A percentile compares a stretch with the other conserved stretches of the same genome.
Evolutionary conservation across 2,113 vertebrate species (phyloP).

Genomic region (Nyctibius bracteatus): DNA sequence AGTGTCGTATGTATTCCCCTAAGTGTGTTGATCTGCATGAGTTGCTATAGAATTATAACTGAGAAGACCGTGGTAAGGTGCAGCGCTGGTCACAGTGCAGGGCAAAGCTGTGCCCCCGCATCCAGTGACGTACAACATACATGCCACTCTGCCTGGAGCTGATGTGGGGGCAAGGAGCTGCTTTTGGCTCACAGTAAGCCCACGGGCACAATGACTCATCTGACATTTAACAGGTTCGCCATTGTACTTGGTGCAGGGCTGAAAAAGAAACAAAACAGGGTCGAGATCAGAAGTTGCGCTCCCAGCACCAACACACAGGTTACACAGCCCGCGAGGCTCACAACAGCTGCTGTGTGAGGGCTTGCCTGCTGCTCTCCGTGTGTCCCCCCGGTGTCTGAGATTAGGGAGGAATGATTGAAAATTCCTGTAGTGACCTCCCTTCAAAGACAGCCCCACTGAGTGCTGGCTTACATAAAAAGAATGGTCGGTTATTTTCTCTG

Average conservation of each 20-base stretch:
- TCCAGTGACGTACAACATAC: no score
- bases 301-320: background rate
- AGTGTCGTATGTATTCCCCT: background rate
- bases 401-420: background rate
- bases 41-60: background rate
- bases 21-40: background rate
- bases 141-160: no score
- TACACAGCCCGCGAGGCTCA: fast-evolving
- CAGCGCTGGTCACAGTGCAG: background rate
- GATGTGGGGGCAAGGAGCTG: background rate
- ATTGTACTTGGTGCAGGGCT: background rate
- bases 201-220: background rate
- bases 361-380: background rate
- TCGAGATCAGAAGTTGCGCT: background rate
- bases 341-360: no score
- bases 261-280: background rate
- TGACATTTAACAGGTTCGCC: background rate
- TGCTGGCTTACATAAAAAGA: background rate
- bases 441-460: background rate
- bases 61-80: background rate
- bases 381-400: background rate
- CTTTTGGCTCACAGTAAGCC: background rate
- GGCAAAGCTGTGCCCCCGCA: background rate
- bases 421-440: background rate
- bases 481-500: background rate